Percentiles rank a stretch among this genome's conserved stretches.
Conservation (phyloP, 2,113 vertebrate genomes). For the Polypterus bichir region DNA sequence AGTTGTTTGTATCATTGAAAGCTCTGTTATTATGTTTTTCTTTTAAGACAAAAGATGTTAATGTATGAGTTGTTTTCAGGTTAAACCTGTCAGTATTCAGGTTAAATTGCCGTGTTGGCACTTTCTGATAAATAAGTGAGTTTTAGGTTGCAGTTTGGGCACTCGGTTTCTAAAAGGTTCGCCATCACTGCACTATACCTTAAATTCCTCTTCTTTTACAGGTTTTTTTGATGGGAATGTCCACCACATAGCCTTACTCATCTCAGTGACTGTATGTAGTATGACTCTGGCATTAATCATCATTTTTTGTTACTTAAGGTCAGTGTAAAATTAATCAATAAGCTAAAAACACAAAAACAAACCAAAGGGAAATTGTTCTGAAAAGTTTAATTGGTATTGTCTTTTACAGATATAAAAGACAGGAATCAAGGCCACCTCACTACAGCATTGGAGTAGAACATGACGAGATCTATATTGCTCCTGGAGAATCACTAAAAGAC, state of each 20-base stretch:
- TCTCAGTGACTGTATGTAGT: conserved; percentile 77
- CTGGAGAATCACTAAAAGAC: conserved; percentile 85
- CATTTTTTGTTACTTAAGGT: conserved; percentile 90
- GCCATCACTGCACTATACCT: no score
- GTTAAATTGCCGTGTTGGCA: no score
- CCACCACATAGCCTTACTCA: conserved; percentile 76
- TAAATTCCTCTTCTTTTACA: conserved; percentile 19
- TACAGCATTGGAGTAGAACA: conserved; percentile 88
- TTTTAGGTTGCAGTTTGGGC: no score
- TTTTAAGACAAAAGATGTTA: no score
- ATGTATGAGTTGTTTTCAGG: no score
- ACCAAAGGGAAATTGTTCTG: not conserved
- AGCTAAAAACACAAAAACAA: not conserved
- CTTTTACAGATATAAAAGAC: conserved; percentile 66
- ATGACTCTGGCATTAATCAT: conserved; percentile 71
- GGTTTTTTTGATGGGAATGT: conserved; percentile 73
- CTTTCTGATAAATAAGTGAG: no score
- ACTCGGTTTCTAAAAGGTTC: no score
- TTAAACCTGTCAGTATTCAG: no score
- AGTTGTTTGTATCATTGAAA: no score
- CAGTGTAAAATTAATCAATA: conserved; percentile 19
- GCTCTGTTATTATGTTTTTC: no score
- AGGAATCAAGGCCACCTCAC: conserved; percentile 61
- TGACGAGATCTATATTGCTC: conserved; percentile 80
- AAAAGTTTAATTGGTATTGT: not conserved